Evolutionary conservation across 2,797 vertebrate species (phyloP).

Genomic region (Clarias laeviceps): DNA sequence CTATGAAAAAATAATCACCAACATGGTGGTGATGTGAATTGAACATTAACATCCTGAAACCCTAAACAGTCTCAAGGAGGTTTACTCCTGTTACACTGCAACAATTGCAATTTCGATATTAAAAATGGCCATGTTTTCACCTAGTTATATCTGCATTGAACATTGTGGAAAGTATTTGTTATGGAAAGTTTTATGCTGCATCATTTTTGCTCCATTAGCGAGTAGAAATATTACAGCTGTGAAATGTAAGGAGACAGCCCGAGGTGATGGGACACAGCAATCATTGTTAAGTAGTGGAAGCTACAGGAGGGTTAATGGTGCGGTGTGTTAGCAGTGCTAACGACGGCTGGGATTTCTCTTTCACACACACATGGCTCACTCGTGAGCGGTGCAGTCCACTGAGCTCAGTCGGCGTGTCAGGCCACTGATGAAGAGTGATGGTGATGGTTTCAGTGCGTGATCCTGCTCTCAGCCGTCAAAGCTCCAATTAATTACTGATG

Average conservation of each 20-base stretch:
- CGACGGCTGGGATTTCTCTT: constrained; percentile 64
- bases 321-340: constrained; percentile 64
- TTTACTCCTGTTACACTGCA: neutral
- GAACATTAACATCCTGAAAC: neutral
- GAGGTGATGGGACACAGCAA: neutral
- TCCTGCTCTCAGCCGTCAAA: constrained; percentile 63
- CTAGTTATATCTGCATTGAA: neutral
- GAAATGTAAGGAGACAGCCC: neutral
- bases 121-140: neutral
- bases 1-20: neutral
- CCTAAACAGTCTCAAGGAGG: neutral
- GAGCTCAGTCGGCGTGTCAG: constrained; percentile 18
- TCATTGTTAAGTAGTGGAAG: neutral
- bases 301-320: constrained; percentile 21
- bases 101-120: too few relatives aligned
- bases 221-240: neutral
- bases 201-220: neutral
- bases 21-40: neutral
- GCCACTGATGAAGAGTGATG: constrained; percentile 76
- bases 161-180: neutral
- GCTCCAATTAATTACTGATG: constrained; percentile 19
- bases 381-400: constrained; percentile 12
- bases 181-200: neutral
- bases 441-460: constrained; percentile 70
- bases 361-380: constrained; percentile 45